A percentile compares a stretch with the other conserved stretches of the same genome.
Conservation (phyloP, 2,113 vertebrate species). For the Coptodon bakossiorum region DNA sequence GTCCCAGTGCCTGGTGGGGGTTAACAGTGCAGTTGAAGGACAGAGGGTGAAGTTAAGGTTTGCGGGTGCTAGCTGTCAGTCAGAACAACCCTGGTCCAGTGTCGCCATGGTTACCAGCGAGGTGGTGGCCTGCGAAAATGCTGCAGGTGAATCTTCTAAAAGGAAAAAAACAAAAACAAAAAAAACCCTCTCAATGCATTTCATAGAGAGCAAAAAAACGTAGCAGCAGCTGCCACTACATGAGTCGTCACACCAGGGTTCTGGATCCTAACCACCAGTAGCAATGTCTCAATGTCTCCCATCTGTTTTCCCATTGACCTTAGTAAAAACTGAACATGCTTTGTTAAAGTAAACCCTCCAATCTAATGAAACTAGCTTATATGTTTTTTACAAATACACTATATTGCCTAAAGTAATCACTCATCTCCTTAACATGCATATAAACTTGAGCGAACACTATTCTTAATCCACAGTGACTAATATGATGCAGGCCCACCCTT, state of each 20-base stretch:
- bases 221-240: neutral
- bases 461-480: neutral
- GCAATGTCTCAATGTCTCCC: neutral
- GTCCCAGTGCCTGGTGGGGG: neutral
- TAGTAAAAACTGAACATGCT: neutral
- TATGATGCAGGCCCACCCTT: neutral
- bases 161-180: neutral
- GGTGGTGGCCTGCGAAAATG: neutral
- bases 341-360: neutral
- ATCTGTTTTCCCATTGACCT: neutral
- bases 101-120: conserved; percentile 21
- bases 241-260: neutral
- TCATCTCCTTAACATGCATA: neutral
- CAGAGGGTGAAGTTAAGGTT: conserved; percentile 60
- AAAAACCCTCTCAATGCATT: neutral
- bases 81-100: conserved; percentile 22
- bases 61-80: conserved; percentile 48
- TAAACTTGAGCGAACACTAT: neutral
- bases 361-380: neutral
- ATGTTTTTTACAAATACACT: neutral
- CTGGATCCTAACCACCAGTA: neutral
- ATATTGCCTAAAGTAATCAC: accelerated
- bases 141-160: neutral
- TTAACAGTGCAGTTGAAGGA: neutral
- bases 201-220: neutral